Evolutionary conservation across 2,888 invertebrate species (phyloP).

Genomic region (Eristalinus sepulchralis): DNA sequence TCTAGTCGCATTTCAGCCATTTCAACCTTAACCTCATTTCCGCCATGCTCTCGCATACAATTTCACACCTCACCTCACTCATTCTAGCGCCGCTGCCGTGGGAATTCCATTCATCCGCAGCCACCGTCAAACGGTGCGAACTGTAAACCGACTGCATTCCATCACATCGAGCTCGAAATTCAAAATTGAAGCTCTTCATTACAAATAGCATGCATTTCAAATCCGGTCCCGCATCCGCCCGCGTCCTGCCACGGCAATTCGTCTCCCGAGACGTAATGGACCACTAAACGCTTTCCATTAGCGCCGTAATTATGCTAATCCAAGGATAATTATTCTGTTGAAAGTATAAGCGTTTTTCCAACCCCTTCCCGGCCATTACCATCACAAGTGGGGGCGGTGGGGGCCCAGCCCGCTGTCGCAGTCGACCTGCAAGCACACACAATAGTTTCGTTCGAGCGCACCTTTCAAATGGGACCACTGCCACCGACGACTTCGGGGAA

Average conservation of each 20-base stretch:
- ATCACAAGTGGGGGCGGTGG: slow-evolving; percentile 5
- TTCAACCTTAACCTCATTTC: neutral
- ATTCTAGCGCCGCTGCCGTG: neutral
- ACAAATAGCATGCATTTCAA: slow-evolving; percentile 46
- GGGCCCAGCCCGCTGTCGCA: slow-evolving; percentile 3
- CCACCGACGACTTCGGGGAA: neutral
- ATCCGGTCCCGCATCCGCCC: slow-evolving; percentile 47
- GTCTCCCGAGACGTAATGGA: slow-evolving; percentile 66
- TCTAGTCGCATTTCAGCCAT: neutral
- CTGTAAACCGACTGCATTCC: slow-evolving; percentile 5
- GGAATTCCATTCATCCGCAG: neutral
- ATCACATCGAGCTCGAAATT: slow-evolving; percentile 30
- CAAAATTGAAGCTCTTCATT: slow-evolving; percentile 61
- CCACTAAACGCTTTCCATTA: slow-evolving; percentile 71
- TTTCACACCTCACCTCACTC: neutral
- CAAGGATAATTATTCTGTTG: slow-evolving; percentile 66
- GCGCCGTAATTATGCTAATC: slow-evolving; percentile 69
- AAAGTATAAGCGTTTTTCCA: slow-evolving; percentile 50
- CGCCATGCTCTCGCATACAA: neutral
- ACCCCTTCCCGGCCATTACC: slow-evolving; percentile 26
- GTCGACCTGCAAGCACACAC: slow-evolving; percentile 44
- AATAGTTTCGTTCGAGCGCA: slow-evolving; percentile 20
- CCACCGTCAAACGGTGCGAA: neutral
- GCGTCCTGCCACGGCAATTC: slow-evolving; percentile 61
- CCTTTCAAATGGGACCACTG: slow-evolving; percentile 11